A percentile compares a stretch with the other conserved stretches of the same genome.
phyloP scores from a whole-genome alignment of 2,113 vertebrate genomes.

The Festucalex cinctus region DNA sequence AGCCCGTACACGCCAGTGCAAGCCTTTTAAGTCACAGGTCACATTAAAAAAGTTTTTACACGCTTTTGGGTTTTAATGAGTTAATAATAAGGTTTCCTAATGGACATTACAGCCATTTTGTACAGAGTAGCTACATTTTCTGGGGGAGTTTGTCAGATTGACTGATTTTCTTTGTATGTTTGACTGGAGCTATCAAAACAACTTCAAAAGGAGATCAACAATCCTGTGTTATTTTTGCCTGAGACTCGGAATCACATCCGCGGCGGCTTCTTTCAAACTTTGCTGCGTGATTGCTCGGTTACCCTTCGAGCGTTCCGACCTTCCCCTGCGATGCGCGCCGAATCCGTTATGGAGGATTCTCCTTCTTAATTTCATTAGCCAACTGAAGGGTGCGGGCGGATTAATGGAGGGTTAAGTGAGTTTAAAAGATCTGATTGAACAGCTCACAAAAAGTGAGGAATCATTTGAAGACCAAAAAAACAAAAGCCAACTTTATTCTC shows the following conservation, averaged over 20 bases:
- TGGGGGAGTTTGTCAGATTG: no score
- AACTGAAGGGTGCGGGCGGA: slow-evolving; percentile 46
- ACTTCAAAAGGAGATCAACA: no score
- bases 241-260: neutral
- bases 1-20: no score
- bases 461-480: slow-evolving; percentile 51
- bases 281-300: neutral
- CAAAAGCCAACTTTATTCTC: slow-evolving; percentile 32
- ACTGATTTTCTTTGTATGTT: no score
- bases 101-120: no score
- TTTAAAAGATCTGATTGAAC: slow-evolving; percentile 68
- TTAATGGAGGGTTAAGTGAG: slow-evolving; percentile 68
- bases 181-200: no score
- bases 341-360: slow-evolving; percentile 41
- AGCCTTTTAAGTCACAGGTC: no score
- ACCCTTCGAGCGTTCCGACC: slow-evolving; percentile 3
- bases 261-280: neutral
- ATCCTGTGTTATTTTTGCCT: neutral
- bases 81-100: no score
- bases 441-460: slow-evolving; percentile 49
- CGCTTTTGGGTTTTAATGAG: no score
- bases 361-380: slow-evolving; percentile 61
- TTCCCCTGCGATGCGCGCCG: slow-evolving; percentile 14
- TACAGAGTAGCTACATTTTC: no score
- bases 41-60: no score